Conservation (phyloP, 2,888 invertebrate genomes). For the Deroplatys truncata region DNA sequence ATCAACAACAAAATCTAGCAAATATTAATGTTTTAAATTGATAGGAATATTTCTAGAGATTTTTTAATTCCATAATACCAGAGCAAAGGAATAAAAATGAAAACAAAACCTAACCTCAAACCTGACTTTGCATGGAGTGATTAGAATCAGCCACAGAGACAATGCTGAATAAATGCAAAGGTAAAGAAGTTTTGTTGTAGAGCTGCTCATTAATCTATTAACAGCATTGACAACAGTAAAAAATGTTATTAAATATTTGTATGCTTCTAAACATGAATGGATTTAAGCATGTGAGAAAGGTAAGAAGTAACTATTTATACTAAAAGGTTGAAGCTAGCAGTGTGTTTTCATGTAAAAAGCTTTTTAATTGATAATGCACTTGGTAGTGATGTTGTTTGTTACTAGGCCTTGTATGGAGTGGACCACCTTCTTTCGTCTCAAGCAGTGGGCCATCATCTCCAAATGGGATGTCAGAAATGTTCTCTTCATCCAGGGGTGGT, state of each 20-base stretch:
- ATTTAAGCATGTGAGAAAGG: background rate
- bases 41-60: no score
- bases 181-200: no score
- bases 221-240: background rate
- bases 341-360: background rate
- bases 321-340: background rate
- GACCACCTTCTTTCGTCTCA: slow-evolving; percentile 79
- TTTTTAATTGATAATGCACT: background rate
- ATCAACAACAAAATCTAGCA: no score
- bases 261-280: background rate
- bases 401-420: slow-evolving; percentile 67
- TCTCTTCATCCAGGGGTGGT: slow-evolving; percentile 43
- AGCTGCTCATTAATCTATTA: background rate
- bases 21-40: no score
- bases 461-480: slow-evolving; percentile 58
- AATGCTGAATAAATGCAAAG: no score
- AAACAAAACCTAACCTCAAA: no score
- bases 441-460: slow-evolving; percentile 75
- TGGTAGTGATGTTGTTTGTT: background rate
- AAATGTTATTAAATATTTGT: background rate
- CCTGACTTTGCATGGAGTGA: no score
- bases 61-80: no score
- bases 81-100: no score
- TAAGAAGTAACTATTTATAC: background rate
- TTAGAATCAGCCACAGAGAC: no score